Evolutionary conservation across 2,797 vertebrate genomes (phyloP).

Genomic region (Gallinago stenura): DNA sequence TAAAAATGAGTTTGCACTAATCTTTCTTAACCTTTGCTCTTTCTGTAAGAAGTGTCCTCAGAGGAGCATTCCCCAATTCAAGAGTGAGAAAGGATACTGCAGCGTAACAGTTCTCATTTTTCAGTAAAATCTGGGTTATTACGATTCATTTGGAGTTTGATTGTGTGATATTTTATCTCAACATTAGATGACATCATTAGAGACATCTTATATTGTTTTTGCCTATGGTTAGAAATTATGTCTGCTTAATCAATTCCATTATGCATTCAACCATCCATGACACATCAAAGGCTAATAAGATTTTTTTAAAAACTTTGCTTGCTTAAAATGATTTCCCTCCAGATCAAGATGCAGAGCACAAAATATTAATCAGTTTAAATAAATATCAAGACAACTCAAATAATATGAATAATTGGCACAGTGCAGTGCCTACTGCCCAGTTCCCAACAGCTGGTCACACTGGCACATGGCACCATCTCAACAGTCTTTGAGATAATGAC

Average conservation of each 20-base stretch:
- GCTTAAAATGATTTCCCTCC: slow-evolving; percentile 85
- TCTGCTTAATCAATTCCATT: slow-evolving; percentile 78
- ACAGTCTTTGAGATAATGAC: slow-evolving; percentile 98
- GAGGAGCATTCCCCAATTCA: background rate
- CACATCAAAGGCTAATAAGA: slow-evolving; percentile 83
- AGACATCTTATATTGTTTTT: slow-evolving; percentile 75
- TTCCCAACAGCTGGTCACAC: slow-evolving; percentile 97
- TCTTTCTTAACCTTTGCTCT: slow-evolving; percentile 43
- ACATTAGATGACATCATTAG: slow-evolving; percentile 72
- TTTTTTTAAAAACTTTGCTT: slow-evolving; percentile 78
- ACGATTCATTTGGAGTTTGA: slow-evolving; percentile 40
- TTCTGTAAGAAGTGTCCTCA: background rate
- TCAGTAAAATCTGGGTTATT: slow-evolving; percentile 30
- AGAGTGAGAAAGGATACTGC: background rate
- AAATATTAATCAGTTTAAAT: slow-evolving; percentile 96
- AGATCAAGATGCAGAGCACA: slow-evolving; percentile 84
- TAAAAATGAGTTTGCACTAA: background rate
- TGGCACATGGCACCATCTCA: slow-evolving; percentile 93
- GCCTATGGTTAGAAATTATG: slow-evolving; percentile 76
- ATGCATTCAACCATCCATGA: slow-evolving; percentile 76
- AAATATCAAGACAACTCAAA: slow-evolving; percentile 92
- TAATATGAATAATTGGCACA: slow-evolving; percentile 97
- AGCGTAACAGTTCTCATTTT: background rate
- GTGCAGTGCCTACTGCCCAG: slow-evolving; percentile 89
- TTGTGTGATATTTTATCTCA: slow-evolving; percentile 55